phyloP scores from a whole-genome alignment of 2,113 vertebrate genomes.

The Campylomormyrus numenius region DNA sequence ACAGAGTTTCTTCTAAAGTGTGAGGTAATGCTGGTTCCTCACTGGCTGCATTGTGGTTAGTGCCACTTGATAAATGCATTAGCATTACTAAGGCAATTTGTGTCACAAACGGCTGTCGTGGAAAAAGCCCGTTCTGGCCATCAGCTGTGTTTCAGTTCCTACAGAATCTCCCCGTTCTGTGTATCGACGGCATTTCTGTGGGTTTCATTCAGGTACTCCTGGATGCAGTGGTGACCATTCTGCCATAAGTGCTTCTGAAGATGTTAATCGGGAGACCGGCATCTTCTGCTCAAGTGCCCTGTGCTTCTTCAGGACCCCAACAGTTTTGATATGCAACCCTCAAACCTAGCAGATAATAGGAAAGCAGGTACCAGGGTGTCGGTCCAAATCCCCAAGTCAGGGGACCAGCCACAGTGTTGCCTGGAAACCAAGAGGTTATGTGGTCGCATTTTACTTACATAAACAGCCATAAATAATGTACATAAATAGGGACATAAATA shows the following conservation, averaged over 20 bases:
- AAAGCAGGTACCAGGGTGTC: not conserved
- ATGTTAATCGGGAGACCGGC: not conserved
- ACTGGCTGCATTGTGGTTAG: conserved; percentile 21
- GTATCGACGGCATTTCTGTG: not conserved
- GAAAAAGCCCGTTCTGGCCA: not conserved
- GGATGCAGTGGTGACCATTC: not conserved
- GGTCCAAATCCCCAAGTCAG: not conserved
- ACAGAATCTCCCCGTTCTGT: not conserved
- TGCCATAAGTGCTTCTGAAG: not conserved
- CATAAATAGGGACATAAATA: no score
- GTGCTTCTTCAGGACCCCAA: not conserved
- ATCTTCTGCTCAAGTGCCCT: not conserved
- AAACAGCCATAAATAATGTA: no score
- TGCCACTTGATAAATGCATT: conserved; percentile 29
- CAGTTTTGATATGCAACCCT: not conserved
- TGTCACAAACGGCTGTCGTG: conserved; percentile 17
- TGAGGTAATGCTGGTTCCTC: not conserved
- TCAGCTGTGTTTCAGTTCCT: not conserved
- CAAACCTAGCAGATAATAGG: not conserved
- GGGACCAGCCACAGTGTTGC: not conserved
- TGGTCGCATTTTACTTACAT: no score
- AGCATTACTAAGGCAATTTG: conserved; percentile 31
- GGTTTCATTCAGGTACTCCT: not conserved
- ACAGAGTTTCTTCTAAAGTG: not conserved
- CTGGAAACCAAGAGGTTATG: not conserved